Base-by-base conservation (phyloP, 2,113 vertebrate genomes). In the Plectropomus leopardus region DNA sequence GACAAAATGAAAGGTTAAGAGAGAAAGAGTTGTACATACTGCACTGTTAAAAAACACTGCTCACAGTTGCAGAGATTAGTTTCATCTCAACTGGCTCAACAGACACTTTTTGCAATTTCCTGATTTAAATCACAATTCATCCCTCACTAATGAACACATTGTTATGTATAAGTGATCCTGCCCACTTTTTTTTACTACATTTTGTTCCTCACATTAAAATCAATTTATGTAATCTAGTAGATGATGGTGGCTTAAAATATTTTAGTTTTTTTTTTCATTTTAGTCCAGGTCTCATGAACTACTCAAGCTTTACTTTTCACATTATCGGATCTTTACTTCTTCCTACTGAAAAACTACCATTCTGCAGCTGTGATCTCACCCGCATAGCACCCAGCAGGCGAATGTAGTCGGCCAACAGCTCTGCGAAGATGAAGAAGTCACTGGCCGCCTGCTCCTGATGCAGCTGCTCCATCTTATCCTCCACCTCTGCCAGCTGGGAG, bases 401-500 rank as follows among this genome's bases (percentile, higher is more conserved):
- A 73, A 99, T 95, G 89, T 99, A 99, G 92, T 99, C 98, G 2
- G 95, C 95, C 54, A 99, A 94, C 75, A 99, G 94, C 90, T 99
- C 97, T 0, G 96, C 96, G 11, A 99, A 94, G 61, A 99, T 94
- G 94, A 97, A 98, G 94, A 98, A 98, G 90, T 99, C 98, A 3
- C 82, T 96, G 92, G 93, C 96, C 78, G 97, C 98, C 86, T 99
- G 98, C 69, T 98, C 97, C 58, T 98, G 97, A 72, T 99, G 97
- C 65, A 99, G 95, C 89, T 98, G 97, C 84, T 99, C 98, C 11
- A 99, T 97, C 93, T 97, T 98, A 85, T 99, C 98, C 84, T 99
- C 97, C 86, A 99, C 97, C 91, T 99, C 98, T 0, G 98, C 97
- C 91, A 99, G 95, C 91, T 99, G 98, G 82, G 97, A 99, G 58